Evolutionary conservation across 2,797 vertebrate genomes (phyloP).

Genomic region (Manis crassicaudata): DNA sequence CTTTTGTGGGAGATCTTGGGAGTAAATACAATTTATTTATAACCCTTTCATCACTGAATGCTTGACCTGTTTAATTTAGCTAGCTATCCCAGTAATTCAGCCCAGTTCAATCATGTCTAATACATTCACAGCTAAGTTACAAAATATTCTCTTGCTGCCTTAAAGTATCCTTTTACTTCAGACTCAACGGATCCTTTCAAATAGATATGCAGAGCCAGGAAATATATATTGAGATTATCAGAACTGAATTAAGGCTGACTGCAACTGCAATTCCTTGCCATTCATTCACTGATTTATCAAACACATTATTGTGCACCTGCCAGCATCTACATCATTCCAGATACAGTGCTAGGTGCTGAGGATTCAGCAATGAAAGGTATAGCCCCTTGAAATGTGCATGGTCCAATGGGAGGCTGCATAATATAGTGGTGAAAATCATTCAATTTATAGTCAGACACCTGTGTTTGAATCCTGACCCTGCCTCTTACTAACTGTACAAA

Average conservation of each 20-base stretch:
- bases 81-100: not conserved
- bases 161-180: slow-evolving; percentile 22
- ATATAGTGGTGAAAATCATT: not conserved
- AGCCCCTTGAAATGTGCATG: not conserved
- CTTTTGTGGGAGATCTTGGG: not conserved
- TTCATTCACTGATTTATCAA: not conserved
- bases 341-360: not conserved
- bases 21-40: not conserved
- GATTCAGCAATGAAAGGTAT: not conserved
- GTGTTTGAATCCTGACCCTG: not conserved
- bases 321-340: not conserved
- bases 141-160: not conserved
- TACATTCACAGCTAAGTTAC: not conserved
- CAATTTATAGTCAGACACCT: not conserved
- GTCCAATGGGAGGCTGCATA: too few relatives aligned
- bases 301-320: not conserved
- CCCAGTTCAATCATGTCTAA: not conserved
- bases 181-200: not conserved
- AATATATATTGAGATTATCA: not conserved
- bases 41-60: not conserved
- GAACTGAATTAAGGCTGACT: not conserved
- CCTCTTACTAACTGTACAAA: not conserved
- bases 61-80: not conserved
- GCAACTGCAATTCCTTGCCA: not conserved
- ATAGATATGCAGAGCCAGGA: not conserved